These are phyloP conservation scores for Enteromius viviparus DNA, from an alignment of 2,797 vertebrate species.

Conservation along the genomic window DNA sequence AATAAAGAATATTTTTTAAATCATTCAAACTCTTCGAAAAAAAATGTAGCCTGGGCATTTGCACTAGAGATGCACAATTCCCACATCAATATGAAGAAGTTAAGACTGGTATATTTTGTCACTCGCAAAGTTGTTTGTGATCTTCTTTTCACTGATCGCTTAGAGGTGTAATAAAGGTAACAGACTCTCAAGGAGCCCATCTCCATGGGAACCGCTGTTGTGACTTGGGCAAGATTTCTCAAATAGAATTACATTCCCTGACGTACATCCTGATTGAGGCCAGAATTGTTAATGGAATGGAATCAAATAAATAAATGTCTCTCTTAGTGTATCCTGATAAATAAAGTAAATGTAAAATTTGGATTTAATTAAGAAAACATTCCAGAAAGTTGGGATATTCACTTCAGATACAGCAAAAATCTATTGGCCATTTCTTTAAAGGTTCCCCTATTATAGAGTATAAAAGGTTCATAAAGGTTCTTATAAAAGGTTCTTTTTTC, in stretches of 20 bases:
- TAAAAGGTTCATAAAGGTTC: no score
- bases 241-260: background rate
- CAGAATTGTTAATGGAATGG: background rate
- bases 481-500: no score
- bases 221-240: background rate
- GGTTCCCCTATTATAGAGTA: background rate
- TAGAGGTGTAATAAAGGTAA: constrained; percentile 27
- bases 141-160: constrained; percentile 7
- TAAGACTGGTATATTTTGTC: background rate
- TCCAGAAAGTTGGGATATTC: background rate
- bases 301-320: background rate
- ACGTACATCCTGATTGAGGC: constrained; percentile 3
- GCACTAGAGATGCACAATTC: constrained; percentile 3
- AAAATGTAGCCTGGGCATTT: background rate
- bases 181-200: constrained; percentile 11
- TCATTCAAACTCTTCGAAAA: background rate
- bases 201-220: background rate
- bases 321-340: background rate
- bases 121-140: constrained; percentile 2
- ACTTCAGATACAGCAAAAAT: background rate
- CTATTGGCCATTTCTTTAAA: background rate
- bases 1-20: background rate
- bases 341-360: background rate
- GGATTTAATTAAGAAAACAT: background rate
- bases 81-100: constrained; percentile 18